Conservation (phyloP, 1,140 invertebrate species). For the Cotesia chilonis region DNA sequence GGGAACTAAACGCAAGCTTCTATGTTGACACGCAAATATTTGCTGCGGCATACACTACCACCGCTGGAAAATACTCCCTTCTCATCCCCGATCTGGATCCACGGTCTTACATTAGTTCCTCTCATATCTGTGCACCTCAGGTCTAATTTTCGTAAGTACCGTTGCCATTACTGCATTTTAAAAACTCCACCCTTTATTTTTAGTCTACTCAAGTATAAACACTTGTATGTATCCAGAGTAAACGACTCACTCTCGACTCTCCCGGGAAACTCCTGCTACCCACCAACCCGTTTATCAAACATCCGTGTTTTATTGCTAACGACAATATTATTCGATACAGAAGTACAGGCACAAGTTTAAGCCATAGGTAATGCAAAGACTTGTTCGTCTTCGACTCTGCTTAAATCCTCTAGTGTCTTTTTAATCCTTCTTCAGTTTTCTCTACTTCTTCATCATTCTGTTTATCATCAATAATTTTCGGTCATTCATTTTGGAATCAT, state of each 20-base stretch:
- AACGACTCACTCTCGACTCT: constrained; percentile 19
- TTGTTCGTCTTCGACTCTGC: constrained; percentile 1
- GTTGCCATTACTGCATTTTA: constrained; percentile 3
- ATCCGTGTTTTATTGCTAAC: constrained; percentile 32
- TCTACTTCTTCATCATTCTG: too few relatives aligned
- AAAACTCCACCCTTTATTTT: constrained; percentile 23
- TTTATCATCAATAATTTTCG: too few relatives aligned
- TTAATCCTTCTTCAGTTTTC: neutral
- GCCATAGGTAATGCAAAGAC: constrained; percentile 4
- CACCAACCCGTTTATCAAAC: constrained; percentile 26
- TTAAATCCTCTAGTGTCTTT: too few relatives aligned
- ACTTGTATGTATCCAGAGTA: neutral
- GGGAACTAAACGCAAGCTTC: constrained; percentile 36
- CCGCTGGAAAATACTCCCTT: constrained; percentile 47
- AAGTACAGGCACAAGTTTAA: neutral
- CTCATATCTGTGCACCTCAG: neutral
- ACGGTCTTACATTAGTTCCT: constrained; percentile 8
- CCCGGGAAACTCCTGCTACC: neutral
- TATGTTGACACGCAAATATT: constrained; percentile 63
- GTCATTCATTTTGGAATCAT: too few relatives aligned
- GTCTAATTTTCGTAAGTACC: constrained; percentile 1
- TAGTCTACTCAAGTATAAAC: neutral
- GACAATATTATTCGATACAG: constrained; percentile 37
- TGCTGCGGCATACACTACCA: constrained; percentile 60
- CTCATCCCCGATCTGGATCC: constrained; percentile 39